These are phyloP conservation scores for Conistra vaccinii DNA, from an alignment of 2,888 invertebrate species.

Conservation along the genomic window DNA sequence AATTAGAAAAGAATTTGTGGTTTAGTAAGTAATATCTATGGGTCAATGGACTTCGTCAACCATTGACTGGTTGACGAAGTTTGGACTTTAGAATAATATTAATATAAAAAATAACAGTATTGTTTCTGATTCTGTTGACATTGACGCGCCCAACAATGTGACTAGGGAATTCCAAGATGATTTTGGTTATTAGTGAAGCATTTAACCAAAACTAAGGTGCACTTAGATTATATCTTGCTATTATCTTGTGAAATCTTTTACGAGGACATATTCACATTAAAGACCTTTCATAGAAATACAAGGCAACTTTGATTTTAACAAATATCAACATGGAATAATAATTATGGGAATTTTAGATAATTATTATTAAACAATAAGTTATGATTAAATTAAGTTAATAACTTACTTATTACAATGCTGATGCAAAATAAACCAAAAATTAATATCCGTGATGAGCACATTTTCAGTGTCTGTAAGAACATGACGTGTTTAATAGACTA, in stretches of 20 bases:
- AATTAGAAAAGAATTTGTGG: background rate
- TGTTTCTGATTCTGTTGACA: background rate
- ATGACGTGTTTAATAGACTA: background rate
- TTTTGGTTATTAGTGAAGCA: background rate
- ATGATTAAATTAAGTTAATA: background rate
- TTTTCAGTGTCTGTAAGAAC: conserved; percentile 16
- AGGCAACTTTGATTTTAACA: accelerated
- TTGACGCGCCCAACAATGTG: background rate
- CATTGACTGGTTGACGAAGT: too few species aligned
- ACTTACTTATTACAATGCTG: background rate
- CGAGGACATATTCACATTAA: background rate
- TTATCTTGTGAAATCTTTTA: background rate
- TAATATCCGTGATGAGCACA: conserved; percentile 18
- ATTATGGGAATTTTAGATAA: too few species aligned
- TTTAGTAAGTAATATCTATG: background rate
- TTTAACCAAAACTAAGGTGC: background rate
- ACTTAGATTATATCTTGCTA: background rate
- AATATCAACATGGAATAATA: too few species aligned
- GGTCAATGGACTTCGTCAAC: too few species aligned
- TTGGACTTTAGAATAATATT: too few species aligned
- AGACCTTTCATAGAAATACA: too few species aligned
- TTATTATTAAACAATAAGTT: background rate
- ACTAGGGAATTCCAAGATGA: background rate
- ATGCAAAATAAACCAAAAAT: conserved; percentile 12
- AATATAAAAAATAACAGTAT: background rate